Evolutionary conservation across 2,113 vertebrate genomes (phyloP).

Genomic region (Syngnathus floridae): DNA sequence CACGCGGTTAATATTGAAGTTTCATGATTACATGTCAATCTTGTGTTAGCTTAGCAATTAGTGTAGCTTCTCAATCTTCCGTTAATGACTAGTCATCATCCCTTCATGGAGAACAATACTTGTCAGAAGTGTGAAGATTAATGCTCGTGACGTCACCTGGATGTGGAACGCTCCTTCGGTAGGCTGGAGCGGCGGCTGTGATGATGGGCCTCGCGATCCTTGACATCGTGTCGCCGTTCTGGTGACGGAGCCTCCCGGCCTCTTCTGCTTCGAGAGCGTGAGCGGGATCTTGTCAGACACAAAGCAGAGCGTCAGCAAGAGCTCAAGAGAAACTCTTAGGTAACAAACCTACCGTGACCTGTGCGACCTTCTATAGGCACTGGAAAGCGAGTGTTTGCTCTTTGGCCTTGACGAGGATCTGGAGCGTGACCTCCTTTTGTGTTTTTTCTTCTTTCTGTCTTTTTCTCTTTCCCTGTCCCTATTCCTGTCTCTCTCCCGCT

Average conservation of each 20-base stretch:
- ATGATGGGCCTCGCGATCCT: constrained; percentile 70
- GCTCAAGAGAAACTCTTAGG: neutral
- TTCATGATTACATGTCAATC: too few relatives aligned
- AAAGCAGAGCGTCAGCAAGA: constrained; percentile 1
- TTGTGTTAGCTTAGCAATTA: too few relatives aligned
- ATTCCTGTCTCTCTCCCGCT: constrained; percentile 75
- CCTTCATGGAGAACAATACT: too few relatives aligned
- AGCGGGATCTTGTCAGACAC: constrained; percentile 74
- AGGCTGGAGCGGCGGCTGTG: constrained; percentile 77
- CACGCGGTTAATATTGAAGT: too few relatives aligned
- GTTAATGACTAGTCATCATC: too few relatives aligned
- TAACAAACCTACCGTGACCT: constrained; percentile 76
- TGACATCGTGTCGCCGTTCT: constrained; percentile 77
- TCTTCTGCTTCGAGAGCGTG: constrained; percentile 80
- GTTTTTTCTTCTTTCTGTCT: constrained; percentile 92
- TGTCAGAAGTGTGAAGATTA: too few relatives aligned
- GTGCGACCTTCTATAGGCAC: constrained; percentile 83
- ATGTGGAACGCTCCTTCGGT: constrained; percentile 77
- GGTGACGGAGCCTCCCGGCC: constrained; percentile 74
- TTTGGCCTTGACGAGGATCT: constrained; percentile 79
- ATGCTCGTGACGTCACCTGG: constrained; percentile 71
- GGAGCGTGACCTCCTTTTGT: constrained; percentile 83
- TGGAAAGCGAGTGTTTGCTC: constrained; percentile 87
- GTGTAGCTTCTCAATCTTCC: too few relatives aligned
- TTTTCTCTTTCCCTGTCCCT: constrained; percentile 67